These are phyloP conservation scores for Heterochromis multidens DNA, from an alignment of 2,113 vertebrate species.

Conservation along the genomic window DNA sequence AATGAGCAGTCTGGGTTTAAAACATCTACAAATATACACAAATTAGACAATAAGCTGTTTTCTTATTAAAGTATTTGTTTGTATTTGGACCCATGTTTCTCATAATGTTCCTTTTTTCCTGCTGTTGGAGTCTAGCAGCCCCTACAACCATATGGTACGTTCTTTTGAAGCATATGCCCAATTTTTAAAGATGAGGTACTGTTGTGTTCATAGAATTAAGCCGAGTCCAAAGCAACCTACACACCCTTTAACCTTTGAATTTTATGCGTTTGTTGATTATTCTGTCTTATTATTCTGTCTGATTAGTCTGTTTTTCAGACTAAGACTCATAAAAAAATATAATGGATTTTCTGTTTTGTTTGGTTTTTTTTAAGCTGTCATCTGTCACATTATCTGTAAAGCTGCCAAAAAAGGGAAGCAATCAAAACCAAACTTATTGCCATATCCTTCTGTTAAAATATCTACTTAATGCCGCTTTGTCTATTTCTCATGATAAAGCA, in stretches of 20 bases:
- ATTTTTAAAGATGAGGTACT: not conserved
- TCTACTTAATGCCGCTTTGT: too few relatives aligned
- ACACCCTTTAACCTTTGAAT: not conserved
- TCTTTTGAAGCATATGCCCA: not conserved
- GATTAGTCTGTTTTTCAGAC: not conserved
- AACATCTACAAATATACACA: not conserved
- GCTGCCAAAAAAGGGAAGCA: not conserved
- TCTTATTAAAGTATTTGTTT: not conserved
- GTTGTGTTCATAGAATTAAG: not conserved
- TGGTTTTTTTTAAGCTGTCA: not conserved
- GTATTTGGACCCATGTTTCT: not conserved
- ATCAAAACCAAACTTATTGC: not conserved
- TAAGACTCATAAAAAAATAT: not conserved
- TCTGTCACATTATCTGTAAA: not conserved
- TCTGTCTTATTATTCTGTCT: too few relatives aligned
- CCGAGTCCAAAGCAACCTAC: too few relatives aligned
- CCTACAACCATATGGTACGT: not conserved
- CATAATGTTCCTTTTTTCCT: not conserved
- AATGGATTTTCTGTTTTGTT: not conserved
- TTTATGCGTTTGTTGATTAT: not conserved
- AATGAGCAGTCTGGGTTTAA: not conserved
- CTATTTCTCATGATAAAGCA: too few relatives aligned
- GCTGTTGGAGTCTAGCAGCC: not conserved
- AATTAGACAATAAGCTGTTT: not conserved
- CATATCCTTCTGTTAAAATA: too few relatives aligned